phyloP scores from a whole-genome alignment of 2,888 invertebrate genomes.

The Trissoscelio sp. region DNA sequence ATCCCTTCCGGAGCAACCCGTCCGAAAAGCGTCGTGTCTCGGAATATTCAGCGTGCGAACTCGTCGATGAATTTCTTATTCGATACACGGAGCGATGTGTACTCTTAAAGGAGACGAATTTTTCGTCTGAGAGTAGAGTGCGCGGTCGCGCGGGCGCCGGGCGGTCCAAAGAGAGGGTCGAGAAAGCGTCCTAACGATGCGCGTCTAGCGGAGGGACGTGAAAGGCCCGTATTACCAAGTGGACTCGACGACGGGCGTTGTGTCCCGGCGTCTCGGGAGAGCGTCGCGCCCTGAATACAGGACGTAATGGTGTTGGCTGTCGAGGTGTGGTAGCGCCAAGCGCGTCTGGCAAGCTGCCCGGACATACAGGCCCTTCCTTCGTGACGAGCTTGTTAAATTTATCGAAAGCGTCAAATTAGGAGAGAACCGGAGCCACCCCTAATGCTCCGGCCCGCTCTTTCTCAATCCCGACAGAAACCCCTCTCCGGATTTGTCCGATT shows the following conservation, averaged over 20 bases:
- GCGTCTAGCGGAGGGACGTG: constrained; percentile 49
- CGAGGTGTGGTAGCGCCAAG: constrained; percentile 78
- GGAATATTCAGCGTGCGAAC: constrained; percentile 32
- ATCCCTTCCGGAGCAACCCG: background rate
- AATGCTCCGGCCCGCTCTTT: constrained; percentile 58
- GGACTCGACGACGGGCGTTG: constrained; percentile 79
- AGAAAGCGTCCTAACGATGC: constrained; percentile 80
- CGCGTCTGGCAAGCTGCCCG: constrained; percentile 81
- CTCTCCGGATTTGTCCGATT: constrained; percentile 42
- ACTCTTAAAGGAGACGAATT: constrained; percentile 70
- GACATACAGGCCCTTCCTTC: constrained; percentile 79
- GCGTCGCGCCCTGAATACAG: constrained; percentile 78
- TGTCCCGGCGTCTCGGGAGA: constrained; percentile 76
- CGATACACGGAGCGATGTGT: constrained; percentile 61
- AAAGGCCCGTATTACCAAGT: constrained; percentile 81
- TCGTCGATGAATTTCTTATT: constrained; percentile 64
- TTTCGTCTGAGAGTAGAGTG: constrained; percentile 60
- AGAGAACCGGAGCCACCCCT: constrained; percentile 74
- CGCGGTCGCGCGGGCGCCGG: constrained; percentile 19
- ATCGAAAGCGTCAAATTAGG: constrained; percentile 83
- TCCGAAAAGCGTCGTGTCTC: background rate
- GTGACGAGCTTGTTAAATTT: constrained; percentile 83
- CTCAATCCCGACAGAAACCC: constrained; percentile 41
- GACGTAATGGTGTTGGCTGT: constrained; percentile 81
- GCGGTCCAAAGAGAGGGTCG: constrained; percentile 68